A percentile compares a stretch with the other conserved stretches of the same genome.
phyloP scores from a whole-genome alignment of 2,797 vertebrate genomes.

The Sebastes steindachneri region DNA sequence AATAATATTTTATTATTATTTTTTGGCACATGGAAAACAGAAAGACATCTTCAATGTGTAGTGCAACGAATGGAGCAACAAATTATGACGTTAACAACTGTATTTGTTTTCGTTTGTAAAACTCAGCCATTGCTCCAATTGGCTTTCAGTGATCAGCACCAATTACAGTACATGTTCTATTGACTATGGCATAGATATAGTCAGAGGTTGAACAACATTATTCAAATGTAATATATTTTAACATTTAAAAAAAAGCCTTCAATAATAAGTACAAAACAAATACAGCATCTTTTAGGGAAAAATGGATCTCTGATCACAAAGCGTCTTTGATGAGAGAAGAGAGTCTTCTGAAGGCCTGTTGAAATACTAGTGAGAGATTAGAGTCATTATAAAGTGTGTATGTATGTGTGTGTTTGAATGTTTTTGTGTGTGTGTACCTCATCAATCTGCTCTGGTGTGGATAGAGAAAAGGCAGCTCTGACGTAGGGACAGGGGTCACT shows the following conservation, averaged over 20 bases:
- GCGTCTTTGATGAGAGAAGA: conserved; percentile 90
- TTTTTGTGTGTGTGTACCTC: conserved; percentile 74
- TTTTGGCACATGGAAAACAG: background rate
- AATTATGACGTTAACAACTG: too few species aligned
- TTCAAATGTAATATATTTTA: background rate
- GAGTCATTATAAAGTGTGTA: background rate
- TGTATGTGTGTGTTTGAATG: background rate
- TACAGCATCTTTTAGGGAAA: background rate
- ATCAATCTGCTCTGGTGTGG: conserved; percentile 91
- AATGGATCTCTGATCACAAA: conserved; percentile 51
- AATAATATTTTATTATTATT: background rate
- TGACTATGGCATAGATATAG: too few species aligned
- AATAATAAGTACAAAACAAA: background rate
- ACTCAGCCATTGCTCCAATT: background rate
- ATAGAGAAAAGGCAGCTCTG: conserved; percentile 91
- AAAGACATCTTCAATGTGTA: background rate
- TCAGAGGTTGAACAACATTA: background rate
- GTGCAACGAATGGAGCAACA: background rate
- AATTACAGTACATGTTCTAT: background rate
- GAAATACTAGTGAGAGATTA: conserved; percentile 35
- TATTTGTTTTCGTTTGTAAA: background rate
- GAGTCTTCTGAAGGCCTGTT: conserved; percentile 91
- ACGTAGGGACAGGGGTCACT: conserved; percentile 87
- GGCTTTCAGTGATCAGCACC: background rate
- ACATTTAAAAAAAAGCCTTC: background rate